Conservation (phyloP, 2,113 vertebrate genomes). For the Varanus salvator region DNA sequence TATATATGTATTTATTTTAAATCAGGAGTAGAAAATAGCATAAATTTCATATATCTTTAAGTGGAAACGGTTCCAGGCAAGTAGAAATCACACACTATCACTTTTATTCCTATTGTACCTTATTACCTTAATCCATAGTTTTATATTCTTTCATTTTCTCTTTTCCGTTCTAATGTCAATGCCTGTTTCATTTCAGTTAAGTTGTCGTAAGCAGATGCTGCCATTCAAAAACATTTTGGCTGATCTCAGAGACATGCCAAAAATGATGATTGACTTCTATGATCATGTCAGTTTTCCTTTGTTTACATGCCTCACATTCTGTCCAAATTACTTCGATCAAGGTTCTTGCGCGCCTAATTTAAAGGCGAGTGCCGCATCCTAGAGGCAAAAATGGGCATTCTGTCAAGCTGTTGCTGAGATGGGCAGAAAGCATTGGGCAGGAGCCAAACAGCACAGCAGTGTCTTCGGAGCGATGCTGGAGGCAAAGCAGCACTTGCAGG, state of each 20-base stretch:
- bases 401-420: not conserved
- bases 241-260: constrained; percentile 21
- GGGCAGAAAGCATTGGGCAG: not conserved
- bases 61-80: not conserved
- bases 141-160: not conserved
- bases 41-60: not conserved
- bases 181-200: not conserved
- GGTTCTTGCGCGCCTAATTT: not conserved
- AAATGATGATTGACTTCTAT: constrained; percentile 16
- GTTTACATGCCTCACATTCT: constrained; percentile 17
- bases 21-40: not conserved
- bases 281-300: constrained; percentile 10
- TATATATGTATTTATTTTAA: not conserved
- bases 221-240: constrained; percentile 14
- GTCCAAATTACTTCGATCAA: constrained; percentile 7
- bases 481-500: not conserved
- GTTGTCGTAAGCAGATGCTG: constrained; percentile 3
- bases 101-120: not conserved
- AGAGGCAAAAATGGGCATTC: constrained; percentile 38
- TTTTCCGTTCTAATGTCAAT: not conserved
- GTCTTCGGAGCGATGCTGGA: constrained; percentile 19
- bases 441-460: constrained; percentile 11
- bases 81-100: not conserved
- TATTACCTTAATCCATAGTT: not conserved
- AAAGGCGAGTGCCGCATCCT: constrained; percentile 24